Base-by-base conservation (phyloP, 2,797 vertebrate genomes). In the Cyclura pinguis region DNA sequence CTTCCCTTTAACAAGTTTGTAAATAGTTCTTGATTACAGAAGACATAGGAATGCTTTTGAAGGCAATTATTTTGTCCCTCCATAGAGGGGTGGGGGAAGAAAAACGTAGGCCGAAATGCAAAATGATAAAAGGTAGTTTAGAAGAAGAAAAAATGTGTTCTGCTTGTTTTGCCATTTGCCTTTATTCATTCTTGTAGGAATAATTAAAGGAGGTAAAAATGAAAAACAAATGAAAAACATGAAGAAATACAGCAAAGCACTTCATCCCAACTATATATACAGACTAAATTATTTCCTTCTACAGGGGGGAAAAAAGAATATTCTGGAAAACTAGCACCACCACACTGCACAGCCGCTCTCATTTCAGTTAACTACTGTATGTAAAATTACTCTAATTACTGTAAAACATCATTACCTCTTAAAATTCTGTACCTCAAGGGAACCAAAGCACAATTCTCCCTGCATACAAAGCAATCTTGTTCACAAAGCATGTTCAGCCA, bases 311-410 rank as follows among this genome's bases (percentile, higher is more conserved):
- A 50, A 62, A 73, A 80, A 20, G 86, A 88, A 80, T 88, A 87
- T 80, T 82, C 27, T 24, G 55, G 59, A 91, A 78, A 69, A 57
- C 4, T 29, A 74, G 24, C 62, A 87, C 50, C 62, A 82, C 62
- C 42, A 80, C 35, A 87, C 47, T 3, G 35, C 81, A 86, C 0
- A 89, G 85, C 72, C 62, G 14, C 32, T 91, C 85, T 81, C 72
- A 64, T 81, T 87, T 91, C 73, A 72, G 84, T 84, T 73, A 64
- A 2, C 95, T 93, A 59, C 32, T 91, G 50, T 12, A 89, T 83
- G 82, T 87, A 93, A 94, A 96, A 95, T 96, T 90, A 95, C 93
- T 94, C 94, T 97, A 96, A 97, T 97, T 97, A 97, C 94, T 95
- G 93, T 94, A 94, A 96, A 97, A 97, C 95, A 95, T 95, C 95